Percentiles rank a stretch among this genome's conserved stretches.
phyloP scores from a whole-genome alignment of 2,113 vertebrate genomes.

The Alethe diademata region DNA sequence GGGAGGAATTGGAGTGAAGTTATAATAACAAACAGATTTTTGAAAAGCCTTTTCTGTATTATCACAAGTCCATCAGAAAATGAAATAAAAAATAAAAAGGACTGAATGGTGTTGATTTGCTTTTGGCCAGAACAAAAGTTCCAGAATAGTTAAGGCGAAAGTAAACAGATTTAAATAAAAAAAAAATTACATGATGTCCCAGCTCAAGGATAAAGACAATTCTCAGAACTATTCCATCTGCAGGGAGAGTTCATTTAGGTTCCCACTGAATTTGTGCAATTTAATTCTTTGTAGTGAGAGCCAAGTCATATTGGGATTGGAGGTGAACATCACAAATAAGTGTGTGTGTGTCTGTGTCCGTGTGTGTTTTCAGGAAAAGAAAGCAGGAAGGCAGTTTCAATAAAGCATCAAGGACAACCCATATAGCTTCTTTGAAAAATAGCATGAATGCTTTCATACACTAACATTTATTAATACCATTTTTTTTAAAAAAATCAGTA shows the following conservation, averaged over 20 bases:
- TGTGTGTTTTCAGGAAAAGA: not conserved
- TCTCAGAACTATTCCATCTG: constrained; percentile 6
- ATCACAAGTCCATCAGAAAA: constrained; percentile 44
- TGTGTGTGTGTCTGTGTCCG: not conserved
- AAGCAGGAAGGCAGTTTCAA: not conserved
- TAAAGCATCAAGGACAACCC: not conserved
- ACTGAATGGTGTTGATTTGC: constrained; percentile 5
- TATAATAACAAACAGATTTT: constrained; percentile 64
- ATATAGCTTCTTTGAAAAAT: not conserved
- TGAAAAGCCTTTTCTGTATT: constrained; percentile 57
- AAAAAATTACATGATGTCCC: constrained; percentile 35
- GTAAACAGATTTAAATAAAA: constrained; percentile 49
- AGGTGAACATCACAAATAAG: not conserved
- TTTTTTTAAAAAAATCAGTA: not conserved
- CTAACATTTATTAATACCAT: not conserved
- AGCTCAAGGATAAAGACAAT: constrained; percentile 18
- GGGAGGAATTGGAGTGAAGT: constrained; percentile 42
- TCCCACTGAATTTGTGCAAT: not conserved
- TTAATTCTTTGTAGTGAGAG: not conserved
- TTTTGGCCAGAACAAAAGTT: constrained; percentile 61
- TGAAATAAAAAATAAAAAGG: not conserved
- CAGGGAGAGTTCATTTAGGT: not conserved
- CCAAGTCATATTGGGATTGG: not conserved
- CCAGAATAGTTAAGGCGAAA: constrained; percentile 55
- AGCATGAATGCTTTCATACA: not conserved